Evolutionary conservation across 92 coral and sea anemone genomes (phyloP).

Genomic region (Pocillopora grandis): DNA sequence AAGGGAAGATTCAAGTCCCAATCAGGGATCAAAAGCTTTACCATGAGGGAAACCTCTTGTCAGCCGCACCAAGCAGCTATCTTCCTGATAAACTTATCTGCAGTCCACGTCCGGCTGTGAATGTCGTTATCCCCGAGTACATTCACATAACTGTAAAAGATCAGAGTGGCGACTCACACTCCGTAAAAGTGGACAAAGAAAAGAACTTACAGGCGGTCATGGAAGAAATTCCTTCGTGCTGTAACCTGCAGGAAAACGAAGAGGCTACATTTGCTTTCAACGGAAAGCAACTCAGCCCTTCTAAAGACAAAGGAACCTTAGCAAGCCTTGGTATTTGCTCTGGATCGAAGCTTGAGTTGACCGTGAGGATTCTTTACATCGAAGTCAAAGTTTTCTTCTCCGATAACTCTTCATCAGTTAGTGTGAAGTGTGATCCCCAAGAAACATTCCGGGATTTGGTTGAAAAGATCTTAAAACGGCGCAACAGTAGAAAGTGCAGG

Average conservation of each 20-base stretch:
- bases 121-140: constrained; percentile 32
- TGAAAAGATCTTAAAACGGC: not conserved
- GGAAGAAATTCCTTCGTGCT: not conserved
- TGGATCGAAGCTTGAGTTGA: constrained; percentile 17
- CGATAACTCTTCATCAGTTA: not conserved
- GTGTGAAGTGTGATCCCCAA: not conserved
- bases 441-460: constrained; percentile 36
- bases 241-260: not conserved
- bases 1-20: not conserved
- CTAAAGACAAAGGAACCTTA: not conserved
- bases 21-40: constrained; percentile 32
- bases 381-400: not conserved
- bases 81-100: constrained; percentile 24
- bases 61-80: constrained; percentile 13
- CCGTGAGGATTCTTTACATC: not conserved
- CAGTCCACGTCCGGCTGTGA: not conserved
- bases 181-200: constrained; percentile 17
- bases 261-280: not conserved
- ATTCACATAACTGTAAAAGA: constrained; percentile 15
- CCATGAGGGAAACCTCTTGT: constrained; percentile 12
- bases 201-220: constrained; percentile 2
- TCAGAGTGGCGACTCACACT: not conserved
- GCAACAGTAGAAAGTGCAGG: not conserved
- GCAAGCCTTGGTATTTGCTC: not conserved
- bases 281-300: not conserved